phyloP scores from a whole-genome alignment of 2,888 invertebrate genomes.

The Ctena decussata region DNA sequence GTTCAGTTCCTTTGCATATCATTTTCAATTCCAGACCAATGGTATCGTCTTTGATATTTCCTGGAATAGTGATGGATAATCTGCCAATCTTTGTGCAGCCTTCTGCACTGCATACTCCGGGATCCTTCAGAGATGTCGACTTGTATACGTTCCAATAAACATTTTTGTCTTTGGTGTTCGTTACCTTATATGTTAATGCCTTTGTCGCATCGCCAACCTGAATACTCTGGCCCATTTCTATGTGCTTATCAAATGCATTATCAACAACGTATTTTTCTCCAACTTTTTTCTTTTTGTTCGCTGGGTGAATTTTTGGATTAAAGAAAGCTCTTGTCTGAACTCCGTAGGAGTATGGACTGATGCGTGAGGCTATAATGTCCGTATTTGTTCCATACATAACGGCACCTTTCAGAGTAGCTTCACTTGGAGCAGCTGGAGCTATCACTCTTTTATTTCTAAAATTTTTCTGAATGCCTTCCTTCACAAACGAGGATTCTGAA shows the following conservation, averaged over 20 bases:
- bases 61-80: too few species aligned
- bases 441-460: slow-evolving; percentile 44
- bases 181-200: too few species aligned
- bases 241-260: slow-evolving; percentile 56
- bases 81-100: too few species aligned
- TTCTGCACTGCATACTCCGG: too few species aligned
- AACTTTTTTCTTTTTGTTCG: slow-evolving; percentile 3
- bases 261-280: slow-evolving; percentile 48
- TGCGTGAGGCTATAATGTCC: slow-evolving; percentile 51
- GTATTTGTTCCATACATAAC: slow-evolving; percentile 66
- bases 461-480: slow-evolving; percentile 35
- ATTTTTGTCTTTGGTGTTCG: too few species aligned
- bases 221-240: slow-evolving; percentile 41
- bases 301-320: slow-evolving; percentile 27
- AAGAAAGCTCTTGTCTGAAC: slow-evolving; percentile 50
- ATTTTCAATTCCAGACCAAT: too few species aligned
- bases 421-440: slow-evolving; percentile 46
- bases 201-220: too few species aligned
- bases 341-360: slow-evolving; percentile 65
- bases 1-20: too few species aligned
- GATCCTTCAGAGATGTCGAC: too few species aligned
- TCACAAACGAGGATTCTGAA: slow-evolving; percentile 59
- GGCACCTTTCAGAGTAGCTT: slow-evolving; percentile 63
- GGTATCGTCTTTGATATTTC: too few species aligned
- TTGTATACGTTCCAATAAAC: too few species aligned